Percentiles rank a stretch among this genome's conserved stretches.
phyloP scores from a whole-genome alignment of 2,113 vertebrate species.

The Crotalus viridis region DNA sequence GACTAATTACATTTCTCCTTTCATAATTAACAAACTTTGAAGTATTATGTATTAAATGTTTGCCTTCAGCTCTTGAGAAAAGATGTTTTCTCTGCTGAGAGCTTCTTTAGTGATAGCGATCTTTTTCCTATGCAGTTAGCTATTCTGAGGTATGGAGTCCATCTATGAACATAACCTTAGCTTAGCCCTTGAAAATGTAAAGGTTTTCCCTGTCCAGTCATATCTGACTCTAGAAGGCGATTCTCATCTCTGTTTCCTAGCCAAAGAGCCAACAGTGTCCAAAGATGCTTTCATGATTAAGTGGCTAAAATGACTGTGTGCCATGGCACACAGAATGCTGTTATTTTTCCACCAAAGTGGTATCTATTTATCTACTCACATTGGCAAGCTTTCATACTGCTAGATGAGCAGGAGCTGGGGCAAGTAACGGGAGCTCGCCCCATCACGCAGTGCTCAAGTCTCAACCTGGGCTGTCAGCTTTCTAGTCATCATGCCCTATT shows the following conservation, averaged over 20 bases:
- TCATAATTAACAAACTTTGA: slow-evolving; percentile 42
- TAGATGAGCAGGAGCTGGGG: background rate
- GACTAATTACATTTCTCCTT: slow-evolving; percentile 43
- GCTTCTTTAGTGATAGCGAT: slow-evolving; percentile 27
- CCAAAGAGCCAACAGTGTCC: background rate
- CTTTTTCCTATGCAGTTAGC: background rate
- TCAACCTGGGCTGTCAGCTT: background rate
- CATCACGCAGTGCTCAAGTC: background rate
- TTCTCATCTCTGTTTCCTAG: background rate
- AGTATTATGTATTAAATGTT: slow-evolving; percentile 38
- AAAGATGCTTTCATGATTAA: background rate
- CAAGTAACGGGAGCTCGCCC: background rate
- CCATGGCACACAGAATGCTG: background rate
- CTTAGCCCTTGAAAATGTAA: background rate
- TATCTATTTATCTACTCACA: background rate
- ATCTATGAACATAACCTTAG: background rate
- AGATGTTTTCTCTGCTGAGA: slow-evolving; percentile 17
- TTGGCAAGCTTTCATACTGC: background rate
- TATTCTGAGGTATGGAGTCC: background rate
- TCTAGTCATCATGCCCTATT: background rate
- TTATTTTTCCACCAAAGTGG: background rate
- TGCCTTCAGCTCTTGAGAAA: slow-evolving; percentile 22
- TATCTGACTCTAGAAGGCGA: background rate
- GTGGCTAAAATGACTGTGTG: background rate
- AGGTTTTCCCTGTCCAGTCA: background rate